Evolutionary conservation across 2,113 vertebrate genomes (phyloP), one percentile per base, ranked within the genome.

Genomic region (Tyrannus savana): DNA sequence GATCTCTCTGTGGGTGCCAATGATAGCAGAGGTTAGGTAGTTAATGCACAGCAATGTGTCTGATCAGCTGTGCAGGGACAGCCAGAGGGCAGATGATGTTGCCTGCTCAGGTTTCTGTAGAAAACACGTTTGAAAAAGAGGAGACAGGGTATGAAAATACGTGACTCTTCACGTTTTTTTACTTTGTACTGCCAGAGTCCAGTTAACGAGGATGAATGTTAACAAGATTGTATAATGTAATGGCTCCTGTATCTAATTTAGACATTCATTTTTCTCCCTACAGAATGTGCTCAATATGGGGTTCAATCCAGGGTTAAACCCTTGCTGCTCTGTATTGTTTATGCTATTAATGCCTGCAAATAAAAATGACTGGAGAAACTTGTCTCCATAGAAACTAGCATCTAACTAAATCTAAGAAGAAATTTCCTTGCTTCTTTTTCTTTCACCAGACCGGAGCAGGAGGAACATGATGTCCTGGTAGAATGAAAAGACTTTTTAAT

Each of bases 341-440:
- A 83, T 42, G 82, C 84, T 86, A 78, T 86, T 97, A 97, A 95
- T 94, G 92, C 90, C 87, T 90, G 44, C 75, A 96, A 95, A 96
- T 93, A 96, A 96, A 97, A 95, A 92, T 83, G 82, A 92, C 92
- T 94, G 90, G 69, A 96, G 81, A 87, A 95, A 79, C 66, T 89
- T 94, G 95, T 97, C 92, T 96, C 93, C 96, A 96, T 97, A 96
- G 96, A 96, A 97, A 97, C 96, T n/a, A 90, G 37, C 50, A 69
- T 63, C 96, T 96, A 96, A 95, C 94, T 83, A 92, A 95, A 90
- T 86, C 63, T 71, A 72, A 90, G 68, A 89, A 71, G 80, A 96
- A 74, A 93, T 91, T 71, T 96, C 56, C 82, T 91, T 93, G 71
- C 67, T 93, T 59, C 94, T 80, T 94, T 93, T 60, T 92, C 53